Percentiles rank a stretch among this genome's conserved stretches.
phyloP scores from a whole-genome alignment of 2,113 vertebrate genomes.

The Macroglossus sobrinus region DNA sequence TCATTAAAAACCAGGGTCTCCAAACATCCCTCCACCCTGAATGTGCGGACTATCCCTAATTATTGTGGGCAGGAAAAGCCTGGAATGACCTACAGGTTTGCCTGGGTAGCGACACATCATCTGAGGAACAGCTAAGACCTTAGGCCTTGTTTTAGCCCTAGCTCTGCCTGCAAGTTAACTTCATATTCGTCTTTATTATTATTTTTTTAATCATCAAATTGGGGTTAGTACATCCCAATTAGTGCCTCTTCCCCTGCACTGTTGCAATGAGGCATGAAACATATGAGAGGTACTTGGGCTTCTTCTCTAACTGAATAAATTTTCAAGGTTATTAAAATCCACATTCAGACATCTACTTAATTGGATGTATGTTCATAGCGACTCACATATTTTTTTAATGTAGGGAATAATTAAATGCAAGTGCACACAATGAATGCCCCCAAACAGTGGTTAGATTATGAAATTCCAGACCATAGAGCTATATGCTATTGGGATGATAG shows the following conservation, averaged over 20 bases:
- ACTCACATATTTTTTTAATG: slow-evolving; percentile 28
- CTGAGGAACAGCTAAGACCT: background rate
- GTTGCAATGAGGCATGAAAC: slow-evolving; percentile 24
- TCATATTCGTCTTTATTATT: slow-evolving; percentile 8
- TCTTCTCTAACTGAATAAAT: slow-evolving; percentile 61
- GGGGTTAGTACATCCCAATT: background rate
- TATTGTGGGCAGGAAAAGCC: background rate
- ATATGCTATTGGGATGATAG: slow-evolving; percentile 11
- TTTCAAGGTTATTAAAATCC: slow-evolving; percentile 70
- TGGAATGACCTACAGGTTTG: background rate
- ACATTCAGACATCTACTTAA: slow-evolving; percentile 67
- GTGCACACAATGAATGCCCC: background rate
- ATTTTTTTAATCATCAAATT: background rate
- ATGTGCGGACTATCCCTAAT: background rate
- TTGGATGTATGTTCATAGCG: slow-evolving; percentile 56
- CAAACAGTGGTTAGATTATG: slow-evolving; percentile 24
- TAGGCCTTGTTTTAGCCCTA: background rate
- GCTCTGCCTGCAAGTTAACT: background rate
- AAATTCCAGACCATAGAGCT: slow-evolving; percentile 11
- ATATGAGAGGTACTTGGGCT: slow-evolving; percentile 18
- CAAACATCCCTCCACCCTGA: background rate
- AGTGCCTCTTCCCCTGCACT: background rate
- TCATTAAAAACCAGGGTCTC: background rate
- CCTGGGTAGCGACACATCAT: background rate
- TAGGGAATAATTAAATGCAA: slow-evolving; percentile 61